Evolutionary conservation across 2,113 vertebrate species (phyloP), one percentile per base, ranked within the genome.

Genomic region (Callospermophilus lateralis): DNA sequence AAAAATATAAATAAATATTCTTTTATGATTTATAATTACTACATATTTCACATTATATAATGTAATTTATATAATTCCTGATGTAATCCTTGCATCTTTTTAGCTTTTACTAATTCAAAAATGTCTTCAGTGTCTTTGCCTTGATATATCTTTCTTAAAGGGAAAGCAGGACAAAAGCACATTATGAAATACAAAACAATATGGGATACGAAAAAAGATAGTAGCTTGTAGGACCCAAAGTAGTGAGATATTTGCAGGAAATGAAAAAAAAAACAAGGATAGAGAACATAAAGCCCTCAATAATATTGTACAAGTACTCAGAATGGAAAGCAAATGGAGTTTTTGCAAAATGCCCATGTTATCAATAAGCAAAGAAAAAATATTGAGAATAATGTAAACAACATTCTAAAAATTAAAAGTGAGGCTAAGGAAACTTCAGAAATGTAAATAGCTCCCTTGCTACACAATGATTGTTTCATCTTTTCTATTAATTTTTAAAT

Each of bases 71-170:
- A 0, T 77, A 88, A 90, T 76, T 0, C 3, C 42, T 37, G 3
- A 45, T 61, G 3, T 65, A 55, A 88, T 77, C 42, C 48, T 67
- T 45, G 10, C 4, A 65, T 37, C 9, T 76, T 92, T 30, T 16
- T 37, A 76, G 37, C n/a, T 61, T 84, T 83, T 79, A 34, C 20
- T 7, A 39, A 20, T 83, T 93, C 32, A 95, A 48, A 74, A 63
- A 63, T 61, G 4, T 20, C 11, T 90, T 74, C 10, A 11, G 20
- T 55, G n/a, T 55, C 3, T 96, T 85, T 81, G 17, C 19, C 28
- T 53, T 77, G 32, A 72, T 76, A 3, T 24, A 61, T 93, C 81
- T 84, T 67, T 53, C 30, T 94, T 90, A 70, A 93, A 84, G 20
- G 2, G 11, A 84, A 92, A 89, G 11, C n/a, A 91, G 19, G 15